These are phyloP conservation scores for Decapterus maruadsi DNA, from an alignment of 2,797 vertebrate genomes.

Conservation along the genomic window DNA sequence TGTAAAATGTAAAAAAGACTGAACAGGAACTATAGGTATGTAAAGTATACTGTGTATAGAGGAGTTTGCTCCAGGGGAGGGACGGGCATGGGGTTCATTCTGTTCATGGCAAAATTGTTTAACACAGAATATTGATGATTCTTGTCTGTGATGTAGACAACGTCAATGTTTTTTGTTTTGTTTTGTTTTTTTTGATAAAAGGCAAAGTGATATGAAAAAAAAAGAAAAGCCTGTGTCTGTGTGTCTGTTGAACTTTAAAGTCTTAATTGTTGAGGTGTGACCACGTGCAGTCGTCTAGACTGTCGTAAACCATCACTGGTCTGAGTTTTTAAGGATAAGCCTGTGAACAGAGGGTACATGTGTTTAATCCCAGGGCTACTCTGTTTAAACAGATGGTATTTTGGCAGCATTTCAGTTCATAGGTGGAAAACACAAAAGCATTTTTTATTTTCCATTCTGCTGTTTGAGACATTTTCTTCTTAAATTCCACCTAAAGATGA, in stretches of 20 bases:
- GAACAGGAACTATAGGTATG: conserved; percentile 79
- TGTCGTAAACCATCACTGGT: conserved; percentile 50
- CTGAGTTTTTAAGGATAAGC: conserved; percentile 71
- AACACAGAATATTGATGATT: conserved; percentile 87
- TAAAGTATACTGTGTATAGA: conserved; percentile 87
- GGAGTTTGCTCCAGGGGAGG: conserved; percentile 77
- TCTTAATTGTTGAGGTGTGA: background rate
- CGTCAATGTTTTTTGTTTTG: conserved; percentile 82
- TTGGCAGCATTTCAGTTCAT: conserved; percentile 38
- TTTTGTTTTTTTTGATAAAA: conserved; percentile 81
- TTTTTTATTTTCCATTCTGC: conserved; percentile 3
- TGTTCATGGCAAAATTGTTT: conserved; percentile 78
- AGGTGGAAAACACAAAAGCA: conserved; percentile 40
- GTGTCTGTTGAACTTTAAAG: conserved; percentile 15
- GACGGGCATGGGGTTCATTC: conserved; percentile 80
- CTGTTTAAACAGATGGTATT: conserved; percentile 74
- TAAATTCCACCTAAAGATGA: background rate
- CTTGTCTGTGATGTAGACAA: conserved; percentile 90
- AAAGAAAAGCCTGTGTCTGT: conserved; percentile 41
- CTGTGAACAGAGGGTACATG: conserved; percentile 52
- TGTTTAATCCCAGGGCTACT: conserved; percentile 71
- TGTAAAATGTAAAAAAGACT: conserved; percentile 83
- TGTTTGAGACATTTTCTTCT: background rate
- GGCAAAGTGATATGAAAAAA: conserved; percentile 73
- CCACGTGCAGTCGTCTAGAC: conserved; percentile 60